These are phyloP conservation scores for Hyperoplus immaculatus DNA, from an alignment of 2,797 vertebrate genomes.

Conservation along the genomic window DNA sequence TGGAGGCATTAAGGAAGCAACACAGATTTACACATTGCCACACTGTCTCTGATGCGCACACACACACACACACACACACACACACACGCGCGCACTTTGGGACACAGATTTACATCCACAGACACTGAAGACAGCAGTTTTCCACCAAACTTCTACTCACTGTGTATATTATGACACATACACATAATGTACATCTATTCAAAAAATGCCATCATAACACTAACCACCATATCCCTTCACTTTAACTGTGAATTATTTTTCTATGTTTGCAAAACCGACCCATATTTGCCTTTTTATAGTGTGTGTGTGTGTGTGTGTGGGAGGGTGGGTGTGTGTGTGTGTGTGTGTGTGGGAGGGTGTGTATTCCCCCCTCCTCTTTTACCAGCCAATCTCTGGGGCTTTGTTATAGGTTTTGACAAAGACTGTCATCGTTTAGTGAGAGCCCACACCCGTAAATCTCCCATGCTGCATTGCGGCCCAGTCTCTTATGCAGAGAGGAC, in stretches of 20 bases:
- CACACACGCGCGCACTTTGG: no score
- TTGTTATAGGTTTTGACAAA: conserved; percentile 94
- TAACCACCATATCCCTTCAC: conserved; percentile 12
- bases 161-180: conserved; percentile 30
- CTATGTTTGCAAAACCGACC: conserved; percentile 39
- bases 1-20: conserved; percentile 81
- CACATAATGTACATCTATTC: conserved; percentile 23
- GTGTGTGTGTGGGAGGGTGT: conserved; percentile 7
- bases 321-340: no score
- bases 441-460: conserved; percentile 92
- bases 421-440: conserved; percentile 94
- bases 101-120: conserved; percentile 57
- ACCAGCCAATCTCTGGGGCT: conserved; percentile 85
- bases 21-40: conserved; percentile 82
- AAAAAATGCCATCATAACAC: conserved; percentile 22
- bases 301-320: conserved; percentile 5
- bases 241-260: conserved; percentile 45
- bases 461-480: conserved; percentile 88
- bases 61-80: conserved; percentile 27
- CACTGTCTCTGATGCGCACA: conserved; percentile 62
- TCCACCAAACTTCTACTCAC: conserved; percentile 45
- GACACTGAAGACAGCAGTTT: conserved; percentile 63
- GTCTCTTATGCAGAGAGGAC: conserved; percentile 91
- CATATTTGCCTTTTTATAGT: conserved; percentile 21
- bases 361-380: conserved; percentile 11